These are phyloP conservation scores for Panulirus ornatus DNA, from an alignment of 1,140 invertebrate species.

Conservation along the genomic window DNA sequence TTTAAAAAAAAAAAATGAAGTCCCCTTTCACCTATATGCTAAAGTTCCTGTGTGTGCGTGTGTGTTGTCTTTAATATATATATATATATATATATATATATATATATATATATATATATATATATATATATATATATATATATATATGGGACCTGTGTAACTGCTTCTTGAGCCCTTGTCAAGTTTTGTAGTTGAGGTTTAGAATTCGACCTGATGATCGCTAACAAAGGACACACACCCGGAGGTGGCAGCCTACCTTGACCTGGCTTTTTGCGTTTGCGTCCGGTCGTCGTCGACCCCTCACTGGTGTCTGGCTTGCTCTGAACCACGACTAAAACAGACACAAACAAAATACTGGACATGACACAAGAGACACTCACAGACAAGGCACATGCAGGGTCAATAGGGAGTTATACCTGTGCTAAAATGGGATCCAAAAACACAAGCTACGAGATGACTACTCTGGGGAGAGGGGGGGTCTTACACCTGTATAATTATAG, in stretches of 20 bases:
- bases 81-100: neutral
- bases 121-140: neutral
- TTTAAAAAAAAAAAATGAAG: too few species aligned
- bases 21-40: too few species aligned
- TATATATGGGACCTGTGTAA: neutral
- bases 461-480: too few species aligned
- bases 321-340: conserved; percentile 63
- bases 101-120: neutral
- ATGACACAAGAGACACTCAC: conserved; percentile 55
- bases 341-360: conserved; percentile 47
- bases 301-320: conserved; percentile 58
- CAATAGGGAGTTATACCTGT: neutral
- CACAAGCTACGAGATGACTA: too few species aligned
- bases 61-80: too few species aligned
- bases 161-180: neutral
- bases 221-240: neutral
- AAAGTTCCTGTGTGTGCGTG: too few species aligned
- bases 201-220: neutral
- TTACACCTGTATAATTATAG: too few species aligned
- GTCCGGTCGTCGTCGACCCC: conserved; percentile 46
- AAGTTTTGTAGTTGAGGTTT: neutral
- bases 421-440: too few species aligned
- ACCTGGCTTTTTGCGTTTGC: conserved; percentile 67
- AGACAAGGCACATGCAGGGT: conserved; percentile 29
- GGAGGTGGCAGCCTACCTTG: conserved; percentile 55